Conservation (phyloP, 2,888 invertebrate genomes). For the Pycnomerus fuliginosus region DNA sequence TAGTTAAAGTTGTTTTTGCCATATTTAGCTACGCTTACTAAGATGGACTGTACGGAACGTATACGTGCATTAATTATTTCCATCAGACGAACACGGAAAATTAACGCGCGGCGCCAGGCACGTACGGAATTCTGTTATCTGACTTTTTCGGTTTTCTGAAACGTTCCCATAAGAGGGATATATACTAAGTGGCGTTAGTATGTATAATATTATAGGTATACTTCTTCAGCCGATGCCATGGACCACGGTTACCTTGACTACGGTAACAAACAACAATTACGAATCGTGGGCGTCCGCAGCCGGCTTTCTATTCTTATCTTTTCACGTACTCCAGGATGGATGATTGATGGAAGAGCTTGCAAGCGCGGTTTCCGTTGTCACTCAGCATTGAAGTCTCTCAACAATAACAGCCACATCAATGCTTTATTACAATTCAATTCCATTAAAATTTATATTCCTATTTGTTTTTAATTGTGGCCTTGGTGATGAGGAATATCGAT, state of each 20-base stretch:
- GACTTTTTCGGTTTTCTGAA: too few relatives aligned
- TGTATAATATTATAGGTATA: too few relatives aligned
- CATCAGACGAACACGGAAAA: too few relatives aligned
- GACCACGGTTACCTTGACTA: too few relatives aligned
- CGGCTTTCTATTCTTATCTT: conserved; percentile 26
- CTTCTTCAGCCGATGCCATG: too few relatives aligned
- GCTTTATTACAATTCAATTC: conserved; percentile 7
- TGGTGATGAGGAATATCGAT: too few relatives aligned
- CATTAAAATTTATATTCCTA: not conserved
- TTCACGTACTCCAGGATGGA: conserved; percentile 7
- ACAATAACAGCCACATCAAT: conserved; percentile 2
- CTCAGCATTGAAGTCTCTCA: conserved; percentile 16
- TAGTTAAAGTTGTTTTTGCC: conserved; percentile 15
- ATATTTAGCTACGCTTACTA: conserved; percentile 15
- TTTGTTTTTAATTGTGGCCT: conserved; percentile 4
- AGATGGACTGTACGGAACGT: too few relatives aligned
- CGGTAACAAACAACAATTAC: conserved; percentile 21
- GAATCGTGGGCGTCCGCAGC: conserved; percentile 21
- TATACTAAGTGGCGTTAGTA: too few relatives aligned
- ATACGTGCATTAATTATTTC: too few relatives aligned
- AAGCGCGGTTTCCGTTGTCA: conserved; percentile 12
- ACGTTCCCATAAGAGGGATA: too few relatives aligned
- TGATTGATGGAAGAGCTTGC: conserved; percentile 12
- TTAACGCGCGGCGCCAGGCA: too few relatives aligned
- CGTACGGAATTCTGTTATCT: too few relatives aligned